Conservation (phyloP, 2,888 invertebrate genomes). For the Fragum sueziense region DNA sequence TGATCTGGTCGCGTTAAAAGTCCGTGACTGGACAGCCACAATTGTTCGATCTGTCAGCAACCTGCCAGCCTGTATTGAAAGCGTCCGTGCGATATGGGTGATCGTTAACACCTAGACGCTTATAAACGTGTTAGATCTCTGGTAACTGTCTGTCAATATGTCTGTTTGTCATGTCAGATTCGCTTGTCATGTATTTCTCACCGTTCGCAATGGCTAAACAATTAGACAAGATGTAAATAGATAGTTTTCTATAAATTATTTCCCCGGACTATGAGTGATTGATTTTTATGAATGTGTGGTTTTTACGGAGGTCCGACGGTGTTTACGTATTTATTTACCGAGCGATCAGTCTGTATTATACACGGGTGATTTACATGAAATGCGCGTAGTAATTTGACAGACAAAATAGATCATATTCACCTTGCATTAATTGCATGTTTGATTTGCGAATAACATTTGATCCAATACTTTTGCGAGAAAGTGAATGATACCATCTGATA, state of each 20-base stretch:
- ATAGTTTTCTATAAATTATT: conserved; percentile 27
- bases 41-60: conserved; percentile 57
- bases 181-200: conserved; percentile 37
- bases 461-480: too few species aligned
- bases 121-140: conserved; percentile 47
- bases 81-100: conserved; percentile 59
- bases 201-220: conserved; percentile 32
- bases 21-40: conserved; percentile 36
- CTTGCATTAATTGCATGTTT: background rate
- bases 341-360: background rate
- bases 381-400: background rate
- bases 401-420: background rate
- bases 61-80: conserved; percentile 52
- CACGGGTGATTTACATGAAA: conserved; percentile 1
- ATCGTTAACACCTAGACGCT: conserved; percentile 57
- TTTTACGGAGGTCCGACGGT: background rate
- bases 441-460: too few species aligned
- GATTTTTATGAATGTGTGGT: conserved; percentile 11
- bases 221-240: conserved; percentile 40
- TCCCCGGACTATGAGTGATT: conserved; percentile 5
- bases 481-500: too few species aligned
- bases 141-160: conserved; percentile 54
- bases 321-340: conserved; percentile 19
- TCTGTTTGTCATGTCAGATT: conserved; percentile 55
- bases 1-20: conserved; percentile 27